phyloP scores from a whole-genome alignment of 2,888 invertebrate species.

The Catocala sponsa region DNA sequence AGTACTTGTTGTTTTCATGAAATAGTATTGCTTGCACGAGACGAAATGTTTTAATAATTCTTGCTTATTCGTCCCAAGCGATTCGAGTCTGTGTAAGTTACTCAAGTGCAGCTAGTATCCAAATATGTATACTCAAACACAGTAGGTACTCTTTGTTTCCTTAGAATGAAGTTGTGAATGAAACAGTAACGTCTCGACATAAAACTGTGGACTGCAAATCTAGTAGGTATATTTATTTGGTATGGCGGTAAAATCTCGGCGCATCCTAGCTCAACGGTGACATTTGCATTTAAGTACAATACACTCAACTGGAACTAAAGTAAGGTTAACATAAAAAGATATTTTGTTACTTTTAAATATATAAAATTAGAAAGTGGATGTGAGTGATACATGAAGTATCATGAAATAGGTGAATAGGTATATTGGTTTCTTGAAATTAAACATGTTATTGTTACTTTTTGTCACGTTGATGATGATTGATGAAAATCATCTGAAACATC shows the following conservation, averaged over 20 bases:
- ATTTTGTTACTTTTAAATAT: conserved; percentile 29
- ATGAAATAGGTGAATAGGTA: no score
- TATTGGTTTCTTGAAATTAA: no score
- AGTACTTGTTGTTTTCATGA: no score
- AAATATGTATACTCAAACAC: conserved; percentile 20
- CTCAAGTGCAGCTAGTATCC: conserved; percentile 23
- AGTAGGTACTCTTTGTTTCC: conserved; percentile 46
- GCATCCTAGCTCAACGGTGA: conserved; percentile 70
- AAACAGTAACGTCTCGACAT: conserved; percentile 69
- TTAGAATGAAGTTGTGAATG: conserved; percentile 60
- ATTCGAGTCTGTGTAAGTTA: conserved; percentile 23
- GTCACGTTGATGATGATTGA: no score
- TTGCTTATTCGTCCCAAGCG: conserved; percentile 25
- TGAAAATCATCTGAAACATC: no score
- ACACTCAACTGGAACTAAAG: conserved; percentile 49
- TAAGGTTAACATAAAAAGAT: conserved; percentile 38
- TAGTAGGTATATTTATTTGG: conserved; percentile 80
- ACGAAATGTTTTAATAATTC: conserved; percentile 33
- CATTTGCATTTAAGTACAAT: conserved; percentile 74
- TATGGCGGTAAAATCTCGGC: conserved; percentile 75
- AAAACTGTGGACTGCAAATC: conserved; percentile 74
- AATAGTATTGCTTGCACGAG: conserved; percentile 10
- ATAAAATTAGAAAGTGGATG: no score
- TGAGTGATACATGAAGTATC: no score
- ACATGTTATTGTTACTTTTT: no score